Evolutionary conservation across 2,888 invertebrate genomes (phyloP).

Genomic region (Papilio gigon): DNA sequence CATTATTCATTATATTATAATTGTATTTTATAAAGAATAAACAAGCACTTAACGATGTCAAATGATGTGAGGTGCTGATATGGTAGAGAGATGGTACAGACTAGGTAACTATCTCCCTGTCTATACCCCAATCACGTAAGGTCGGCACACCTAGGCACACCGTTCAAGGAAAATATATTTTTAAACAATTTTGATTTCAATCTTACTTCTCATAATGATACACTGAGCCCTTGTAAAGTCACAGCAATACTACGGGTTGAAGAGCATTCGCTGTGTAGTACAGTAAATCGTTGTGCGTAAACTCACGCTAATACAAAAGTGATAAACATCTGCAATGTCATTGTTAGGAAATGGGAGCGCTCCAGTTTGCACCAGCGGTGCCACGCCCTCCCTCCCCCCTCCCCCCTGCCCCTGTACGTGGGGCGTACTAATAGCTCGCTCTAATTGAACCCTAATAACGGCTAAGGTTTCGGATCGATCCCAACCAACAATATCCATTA

Average conservation of each 20-base stretch:
- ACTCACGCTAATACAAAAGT: constrained; percentile 34
- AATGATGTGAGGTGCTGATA: no score
- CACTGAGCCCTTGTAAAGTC: no score
- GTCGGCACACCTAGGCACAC: no score
- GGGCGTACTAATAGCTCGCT: constrained; percentile 26
- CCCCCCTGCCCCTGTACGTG: not conserved
- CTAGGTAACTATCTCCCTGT: no score
- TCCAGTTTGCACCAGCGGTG: constrained; percentile 30
- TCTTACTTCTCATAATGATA: no score
- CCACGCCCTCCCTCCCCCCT: not conserved
- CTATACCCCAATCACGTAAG: no score
- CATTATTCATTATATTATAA: no score
- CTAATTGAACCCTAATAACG: constrained; percentile 60
- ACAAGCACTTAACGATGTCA: no score
- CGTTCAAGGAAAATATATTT: no score
- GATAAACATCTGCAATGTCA: constrained; percentile 36
- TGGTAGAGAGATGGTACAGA: no score
- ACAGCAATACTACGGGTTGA: not conserved
- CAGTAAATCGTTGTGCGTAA: constrained; percentile 32
- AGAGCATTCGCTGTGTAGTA: constrained; percentile 7
- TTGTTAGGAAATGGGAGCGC: constrained; percentile 40
- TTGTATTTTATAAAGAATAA: no score
- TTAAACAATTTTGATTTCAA: no score
- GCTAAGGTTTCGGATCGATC: constrained; percentile 51
- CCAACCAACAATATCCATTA: constrained; percentile 16